These are phyloP conservation scores for Petrophora chlorosata DNA, from an alignment of 2,888 invertebrate species.

Conservation along the genomic window DNA sequence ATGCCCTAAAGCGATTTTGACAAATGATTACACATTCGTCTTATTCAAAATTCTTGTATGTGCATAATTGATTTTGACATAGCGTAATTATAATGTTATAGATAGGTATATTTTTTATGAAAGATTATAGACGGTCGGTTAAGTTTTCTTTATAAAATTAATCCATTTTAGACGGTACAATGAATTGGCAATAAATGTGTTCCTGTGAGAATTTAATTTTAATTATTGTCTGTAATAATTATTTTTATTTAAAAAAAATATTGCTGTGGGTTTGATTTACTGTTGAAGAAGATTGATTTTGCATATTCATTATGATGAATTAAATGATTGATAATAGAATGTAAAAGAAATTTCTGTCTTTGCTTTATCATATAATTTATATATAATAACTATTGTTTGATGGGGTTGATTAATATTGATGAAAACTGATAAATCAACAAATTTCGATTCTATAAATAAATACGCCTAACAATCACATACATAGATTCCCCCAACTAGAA, in stretches of 20 bases:
- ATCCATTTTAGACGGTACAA: conserved; percentile 65
- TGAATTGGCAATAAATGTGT: conserved; percentile 48
- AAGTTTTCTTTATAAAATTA: conserved; percentile 55
- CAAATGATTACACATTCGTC: conserved; percentile 65
- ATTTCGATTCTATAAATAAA: no score
- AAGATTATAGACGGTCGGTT: no score
- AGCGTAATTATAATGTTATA: conserved; percentile 63
- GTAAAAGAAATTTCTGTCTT: no score
- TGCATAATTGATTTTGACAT: conserved; percentile 78
- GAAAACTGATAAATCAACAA: no score
- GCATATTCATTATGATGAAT: no score
- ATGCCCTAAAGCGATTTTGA: conserved; percentile 56
- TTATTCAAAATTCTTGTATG: conserved; percentile 67
- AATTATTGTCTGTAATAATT: conserved; percentile 32
- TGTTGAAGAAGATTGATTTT: background rate
- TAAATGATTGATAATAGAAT: no score
- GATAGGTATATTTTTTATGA: no score
- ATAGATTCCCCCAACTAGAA: no score
- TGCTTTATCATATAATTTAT: no score
- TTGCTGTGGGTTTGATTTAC: conserved; percentile 4
- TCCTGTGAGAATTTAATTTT: conserved; percentile 56
- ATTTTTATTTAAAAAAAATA: conserved; percentile 21
- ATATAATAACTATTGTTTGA: no score
- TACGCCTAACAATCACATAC: no score
- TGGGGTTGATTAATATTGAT: no score